Base-by-base conservation (phyloP, 2,888 invertebrate species). In the Apotomis turbidana region DNA sequence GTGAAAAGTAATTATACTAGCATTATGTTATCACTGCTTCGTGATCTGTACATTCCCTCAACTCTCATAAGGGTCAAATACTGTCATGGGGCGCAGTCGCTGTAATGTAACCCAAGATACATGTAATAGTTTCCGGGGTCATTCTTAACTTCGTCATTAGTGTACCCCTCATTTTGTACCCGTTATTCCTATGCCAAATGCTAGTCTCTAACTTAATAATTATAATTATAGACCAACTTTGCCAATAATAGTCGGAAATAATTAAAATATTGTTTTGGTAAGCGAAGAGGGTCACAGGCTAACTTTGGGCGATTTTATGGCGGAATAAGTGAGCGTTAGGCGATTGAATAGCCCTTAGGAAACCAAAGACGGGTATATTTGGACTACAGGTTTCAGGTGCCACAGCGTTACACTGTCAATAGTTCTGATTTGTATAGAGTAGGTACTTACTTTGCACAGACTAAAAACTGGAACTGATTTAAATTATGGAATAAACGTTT, bases 181-280 rank as follows among this genome's bases (percentile, higher is more conserved):
- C 62, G 41, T 70, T 52, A 57, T 46, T 66, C 38, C 46, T 55
- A 62, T 55, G 60, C 46, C 58, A 52, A 49, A 52, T 46, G 44
- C 68, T 52, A 12, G 59, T 71, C 52, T 58, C 58, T 15, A 71
- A 84, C 83, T 85, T 84, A 82, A 85, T 85, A 85, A 85, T 84
- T 85, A 87, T 79, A 77, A 75, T 79, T 80, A 83, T 80, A 77
- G 77, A 78, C 70, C 73, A 87, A 87, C 81, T 86, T 85, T 70
- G 73, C 78, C 81, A 77, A 78, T 84, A 81, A 78, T 81, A 81
- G 84, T 80, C 83, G 78, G 76, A 81, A 86, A 87, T 88, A 89
- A 88, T 88, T 87, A 86, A 89, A 87, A 87, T 88, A 86, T 85
- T 83, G 84, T 82, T 80, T 78, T 81, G 80, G 80, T 80, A 73